phyloP scores from a whole-genome alignment of 2,113 vertebrate species.

The Martes martes region DNA sequence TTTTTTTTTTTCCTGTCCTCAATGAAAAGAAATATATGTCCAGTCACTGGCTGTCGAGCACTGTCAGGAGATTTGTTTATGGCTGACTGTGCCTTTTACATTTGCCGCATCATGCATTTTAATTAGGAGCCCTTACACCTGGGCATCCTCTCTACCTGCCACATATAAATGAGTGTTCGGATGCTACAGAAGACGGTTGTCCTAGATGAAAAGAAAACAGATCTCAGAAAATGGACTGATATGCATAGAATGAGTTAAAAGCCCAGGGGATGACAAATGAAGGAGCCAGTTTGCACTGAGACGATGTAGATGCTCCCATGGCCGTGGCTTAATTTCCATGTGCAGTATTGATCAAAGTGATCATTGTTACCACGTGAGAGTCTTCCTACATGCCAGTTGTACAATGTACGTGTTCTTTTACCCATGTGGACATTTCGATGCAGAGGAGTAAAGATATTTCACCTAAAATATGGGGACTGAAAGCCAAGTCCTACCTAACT shows the following conservation, averaged over 20 bases:
- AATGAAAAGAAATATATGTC: constrained; percentile 32
- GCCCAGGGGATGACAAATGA: constrained; percentile 12
- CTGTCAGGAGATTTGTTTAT: constrained; percentile 61
- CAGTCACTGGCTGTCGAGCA: constrained; percentile 65
- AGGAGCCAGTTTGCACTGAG: constrained; percentile 65
- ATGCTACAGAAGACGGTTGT: constrained; percentile 58
- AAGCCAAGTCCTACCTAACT: neutral
- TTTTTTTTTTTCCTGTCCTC: neutral
- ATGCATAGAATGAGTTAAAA: constrained; percentile 55
- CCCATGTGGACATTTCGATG: neutral
- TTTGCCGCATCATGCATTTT: constrained; percentile 71
- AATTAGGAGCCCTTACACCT: constrained; percentile 70
- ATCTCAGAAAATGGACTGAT: constrained; percentile 57
- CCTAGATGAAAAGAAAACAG: constrained; percentile 63
- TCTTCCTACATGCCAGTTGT: constrained; percentile 51
- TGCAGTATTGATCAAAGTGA: constrained; percentile 50
- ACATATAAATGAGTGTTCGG: constrained; percentile 58
- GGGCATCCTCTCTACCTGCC: constrained; percentile 43
- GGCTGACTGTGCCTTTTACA: constrained; percentile 52
- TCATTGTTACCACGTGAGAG: constrained; percentile 49
- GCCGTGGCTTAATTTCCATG: constrained; percentile 45
- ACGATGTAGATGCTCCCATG: constrained; percentile 68
- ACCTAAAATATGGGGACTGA: neutral
- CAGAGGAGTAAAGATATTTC: neutral
- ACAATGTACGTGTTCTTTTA: neutral